Conservation (phyloP, 2,888 invertebrate species). For the Choristoneura rosaceana region DNA sequence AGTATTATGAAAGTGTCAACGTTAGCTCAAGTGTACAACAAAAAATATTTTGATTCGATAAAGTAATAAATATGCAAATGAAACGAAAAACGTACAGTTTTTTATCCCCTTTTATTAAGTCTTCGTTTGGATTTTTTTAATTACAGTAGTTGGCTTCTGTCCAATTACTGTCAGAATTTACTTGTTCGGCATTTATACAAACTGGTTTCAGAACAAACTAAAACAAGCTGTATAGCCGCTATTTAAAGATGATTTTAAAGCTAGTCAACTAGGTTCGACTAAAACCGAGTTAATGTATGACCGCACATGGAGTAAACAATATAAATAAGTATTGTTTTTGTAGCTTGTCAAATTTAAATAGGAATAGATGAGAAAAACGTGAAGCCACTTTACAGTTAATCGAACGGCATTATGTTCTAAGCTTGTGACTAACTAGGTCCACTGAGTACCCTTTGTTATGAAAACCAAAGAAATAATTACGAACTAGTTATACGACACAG, state of each 20-base stretch:
- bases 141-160: constrained; percentile 49
- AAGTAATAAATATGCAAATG: constrained; percentile 18
- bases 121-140: constrained; percentile 50
- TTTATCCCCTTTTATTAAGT: constrained; percentile 39
- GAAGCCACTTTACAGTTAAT: constrained; percentile 4
- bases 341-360: constrained; percentile 40
- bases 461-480: not conserved
- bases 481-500: not conserved
- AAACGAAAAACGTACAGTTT: constrained; percentile 8
- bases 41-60: not conserved
- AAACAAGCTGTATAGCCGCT: not conserved
- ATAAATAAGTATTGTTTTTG: constrained; percentile 51
- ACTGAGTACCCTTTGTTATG: not conserved
- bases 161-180: constrained; percentile 52
- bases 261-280: not conserved
- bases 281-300: constrained; percentile 37
- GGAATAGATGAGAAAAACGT: constrained; percentile 42
- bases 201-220: not conserved
- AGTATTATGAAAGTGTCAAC: too few species aligned
- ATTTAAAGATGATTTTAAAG: constrained; percentile 36
- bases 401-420: not conserved
- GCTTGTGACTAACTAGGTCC: not conserved
- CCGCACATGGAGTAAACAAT: constrained; percentile 57
- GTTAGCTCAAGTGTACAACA: not conserved
- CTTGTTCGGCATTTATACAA: constrained; percentile 17